Evolutionary conservation across 2,797 vertebrate genomes (phyloP), one percentile per base, ranked within the genome.

Genomic region (Acestrorhynchus altus): DNA sequence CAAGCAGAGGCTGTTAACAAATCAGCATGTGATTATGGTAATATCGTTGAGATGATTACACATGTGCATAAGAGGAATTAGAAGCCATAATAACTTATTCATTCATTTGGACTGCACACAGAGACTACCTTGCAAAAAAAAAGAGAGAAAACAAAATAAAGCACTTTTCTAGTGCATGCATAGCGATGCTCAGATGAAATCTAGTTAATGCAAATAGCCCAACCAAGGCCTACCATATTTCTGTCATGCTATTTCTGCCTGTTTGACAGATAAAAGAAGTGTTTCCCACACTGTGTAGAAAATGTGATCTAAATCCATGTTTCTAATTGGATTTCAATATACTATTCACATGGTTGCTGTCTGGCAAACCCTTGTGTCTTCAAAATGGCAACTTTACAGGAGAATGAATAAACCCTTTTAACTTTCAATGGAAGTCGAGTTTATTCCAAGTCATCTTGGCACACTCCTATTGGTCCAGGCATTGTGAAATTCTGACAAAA

Each of bases 11-110:
- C 78, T 85, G 83, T 88, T 84, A 84, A 86, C 86, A 49, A 81
- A 85, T 86, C 80, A 87, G 82, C 79, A 75, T 82, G 84, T 82
- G 78, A 87, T 88, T 86, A 85, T 83, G 89, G 77, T 87, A 87
- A 89, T 85, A 77, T 85, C 49, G 73, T 71, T 74, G 78, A 68
- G 71, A 83, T 79, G 80, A 86, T 86, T 83, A 73, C 79, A 83
- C 31, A 73, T 63, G 82, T 78, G 77, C 47, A 79, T 79, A 68
- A 81, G 82, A 86, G 80, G 73, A 87, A 86, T 87, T 82, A 63
- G 65, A 65, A 82, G 67, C 72, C 84, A 81, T 72, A 83, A 82
- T 76, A 61, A 88, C 77, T 80, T 77, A 73, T 74, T 76, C 66
- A 72, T 70, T 84, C 28, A 60, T 73, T 75, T 78, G 77, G 76